A percentile compares a stretch with the other conserved stretches of the same genome.
phyloP scores from a whole-genome alignment of 2,888 invertebrate genomes.

The Polietes domitor region DNA sequence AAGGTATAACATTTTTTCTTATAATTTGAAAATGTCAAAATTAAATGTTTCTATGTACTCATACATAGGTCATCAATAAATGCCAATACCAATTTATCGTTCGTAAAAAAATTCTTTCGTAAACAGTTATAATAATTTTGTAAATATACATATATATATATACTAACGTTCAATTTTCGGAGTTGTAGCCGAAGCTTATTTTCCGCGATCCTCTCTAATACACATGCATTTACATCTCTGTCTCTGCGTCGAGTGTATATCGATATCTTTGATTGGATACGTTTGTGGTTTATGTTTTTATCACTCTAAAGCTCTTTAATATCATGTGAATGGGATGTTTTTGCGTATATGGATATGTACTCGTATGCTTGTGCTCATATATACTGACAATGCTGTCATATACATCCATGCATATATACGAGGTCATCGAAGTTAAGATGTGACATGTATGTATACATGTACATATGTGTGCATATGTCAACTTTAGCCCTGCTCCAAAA shows the following conservation, averaged over 20 bases:
- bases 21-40: too few relatives aligned
- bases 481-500: neutral
- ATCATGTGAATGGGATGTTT: neutral
- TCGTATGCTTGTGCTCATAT: neutral
- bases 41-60: too few relatives aligned
- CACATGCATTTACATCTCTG: too few relatives aligned
- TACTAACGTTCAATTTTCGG: too few relatives aligned
- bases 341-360: neutral
- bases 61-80: too few relatives aligned
- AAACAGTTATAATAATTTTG: too few relatives aligned
- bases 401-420: neutral
- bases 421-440: neutral
- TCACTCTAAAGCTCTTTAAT: neutral
- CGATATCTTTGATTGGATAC: constrained; percentile 24
- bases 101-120: too few relatives aligned
- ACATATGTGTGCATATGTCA: neutral
- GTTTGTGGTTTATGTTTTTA: constrained; percentile 16
- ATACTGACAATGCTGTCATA: neutral
- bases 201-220: too few relatives aligned
- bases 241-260: neutral
- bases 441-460: neutral
- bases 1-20: too few relatives aligned
- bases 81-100: too few relatives aligned
- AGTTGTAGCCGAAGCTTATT: too few relatives aligned
- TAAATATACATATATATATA: too few relatives aligned